Base-by-base conservation (phyloP, 1,140 invertebrate species). In the Drosophila arizonae region DNA sequence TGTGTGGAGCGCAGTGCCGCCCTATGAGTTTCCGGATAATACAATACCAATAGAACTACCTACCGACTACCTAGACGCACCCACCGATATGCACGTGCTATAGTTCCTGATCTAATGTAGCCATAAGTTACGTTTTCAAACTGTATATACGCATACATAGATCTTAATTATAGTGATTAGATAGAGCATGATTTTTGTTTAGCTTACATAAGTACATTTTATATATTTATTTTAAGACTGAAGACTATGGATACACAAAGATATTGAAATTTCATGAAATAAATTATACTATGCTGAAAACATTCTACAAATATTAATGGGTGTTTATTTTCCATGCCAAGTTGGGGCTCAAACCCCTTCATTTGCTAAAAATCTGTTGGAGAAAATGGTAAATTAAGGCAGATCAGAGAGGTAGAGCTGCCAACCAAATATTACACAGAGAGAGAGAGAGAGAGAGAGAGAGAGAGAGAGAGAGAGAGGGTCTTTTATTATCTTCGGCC, bases 151-250 rank as follows among this genome's bases (percentile, higher is more conserved):
- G 10, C 21, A 58, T 17, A 41, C 45, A 28, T 46, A 67, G 33
- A 72, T 30, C n/a, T 48, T 48, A 36, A 55, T 30, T 61, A 48
- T 66, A 61, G 17, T 45, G 3, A 10, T 72, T 54, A 45, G n/a
- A 51, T 26, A n/a, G 54, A 43, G 54, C n/a, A 15, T 45, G 15
- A 10, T 30, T 13, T 21, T 61, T 68, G 56, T 73, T 55, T 73
- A 68, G 45, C 50, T 56, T 73, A n/a, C n/a, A n/a, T n/a, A 46
- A 68, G 54, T 11, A 72, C 26, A 39, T 28, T 43, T 61, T 67
- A 75, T 76, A 76, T 82, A 39, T 63, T 63, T 63, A 66, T 87
- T 79, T 87, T 86, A 88, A 87, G 84, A 88, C 84, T 87, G 82
- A 87, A 60, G 28, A 74, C 56, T 52, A 68, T 36, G 24, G 41